Percentiles rank a stretch among this genome's conserved stretches.
Conservation (phyloP, 2,888 invertebrate genomes). For the Rhamnusium bicolor region DNA sequence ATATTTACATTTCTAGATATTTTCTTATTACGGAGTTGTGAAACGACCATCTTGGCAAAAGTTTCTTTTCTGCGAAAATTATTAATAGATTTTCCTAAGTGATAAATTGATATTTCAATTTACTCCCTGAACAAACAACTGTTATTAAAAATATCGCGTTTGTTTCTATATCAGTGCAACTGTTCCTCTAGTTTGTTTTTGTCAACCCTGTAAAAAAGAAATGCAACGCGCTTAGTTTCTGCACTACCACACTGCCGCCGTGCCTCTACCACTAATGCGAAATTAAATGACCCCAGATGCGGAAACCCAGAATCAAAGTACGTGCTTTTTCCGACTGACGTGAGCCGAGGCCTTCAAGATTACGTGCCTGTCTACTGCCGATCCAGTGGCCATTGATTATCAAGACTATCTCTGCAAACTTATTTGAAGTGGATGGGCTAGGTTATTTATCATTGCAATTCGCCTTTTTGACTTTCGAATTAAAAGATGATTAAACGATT, state of each 20-base stretch:
- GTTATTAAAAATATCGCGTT: neutral
- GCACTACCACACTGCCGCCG: neutral
- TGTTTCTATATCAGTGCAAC: neutral
- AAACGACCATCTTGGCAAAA: neutral
- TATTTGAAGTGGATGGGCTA: slow-evolving; percentile 11
- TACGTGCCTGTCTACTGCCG: slow-evolving; percentile 46
- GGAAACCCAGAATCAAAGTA: slow-evolving; percentile 44
- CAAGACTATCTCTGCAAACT: slow-evolving; percentile 28
- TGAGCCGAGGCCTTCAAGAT: slow-evolving; percentile 43
- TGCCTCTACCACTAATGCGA: slow-evolving; percentile 49
- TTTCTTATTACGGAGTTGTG: too few species aligned
- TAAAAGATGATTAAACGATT: slow-evolving; percentile 36
- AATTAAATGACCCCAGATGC: slow-evolving; percentile 57
- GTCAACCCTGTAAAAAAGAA: slow-evolving; percentile 9
- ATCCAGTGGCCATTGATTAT: slow-evolving; percentile 48
- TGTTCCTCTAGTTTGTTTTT: neutral
- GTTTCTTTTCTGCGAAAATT: neutral
- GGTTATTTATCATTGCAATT: slow-evolving; percentile 36
- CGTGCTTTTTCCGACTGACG: slow-evolving; percentile 44
- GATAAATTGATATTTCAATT: neutral
- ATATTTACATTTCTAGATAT: too few species aligned
- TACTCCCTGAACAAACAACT: neutral
- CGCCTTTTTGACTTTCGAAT: slow-evolving; percentile 33
- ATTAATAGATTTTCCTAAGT: neutral
- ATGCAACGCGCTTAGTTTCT: slow-evolving; percentile 20